Conservation (phyloP, 2,797 vertebrate genomes). For the Sciaenops ocellatus region DNA sequence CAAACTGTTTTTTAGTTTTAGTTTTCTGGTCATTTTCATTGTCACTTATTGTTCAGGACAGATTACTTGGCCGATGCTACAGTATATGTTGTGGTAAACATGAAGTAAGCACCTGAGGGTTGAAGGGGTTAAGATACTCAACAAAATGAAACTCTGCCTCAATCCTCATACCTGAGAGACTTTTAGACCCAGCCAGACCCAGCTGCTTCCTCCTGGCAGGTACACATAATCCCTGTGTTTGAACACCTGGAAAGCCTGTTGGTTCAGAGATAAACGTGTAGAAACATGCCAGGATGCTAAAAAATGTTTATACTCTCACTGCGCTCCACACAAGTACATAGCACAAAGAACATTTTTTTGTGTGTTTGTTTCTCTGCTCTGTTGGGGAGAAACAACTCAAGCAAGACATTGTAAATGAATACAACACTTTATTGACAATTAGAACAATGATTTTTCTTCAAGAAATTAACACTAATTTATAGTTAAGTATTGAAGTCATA, state of each 20-base stretch:
- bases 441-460: background rate
- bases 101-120: background rate
- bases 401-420: too few species aligned
- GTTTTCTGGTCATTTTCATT: too few species aligned
- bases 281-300: conserved; percentile 37
- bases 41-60: too few species aligned
- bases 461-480: background rate
- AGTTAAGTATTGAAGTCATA: too few species aligned
- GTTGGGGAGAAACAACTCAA: too few species aligned
- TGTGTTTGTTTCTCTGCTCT: background rate
- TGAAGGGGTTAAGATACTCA: conserved; percentile 4
- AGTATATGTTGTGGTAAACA: background rate
- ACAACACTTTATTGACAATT: too few species aligned
- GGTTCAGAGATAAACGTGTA: conserved; percentile 53
- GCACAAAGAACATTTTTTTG: background rate
- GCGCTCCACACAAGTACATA: background rate
- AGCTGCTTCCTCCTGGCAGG: conserved; percentile 48
- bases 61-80: too few species aligned
- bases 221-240: conserved; percentile 40
- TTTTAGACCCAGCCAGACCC: conserved; percentile 1
- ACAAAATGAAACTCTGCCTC: conserved; percentile 8
- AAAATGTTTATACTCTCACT: conserved; percentile 22
- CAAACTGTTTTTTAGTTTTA: too few species aligned
- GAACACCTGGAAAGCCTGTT: conserved; percentile 59
- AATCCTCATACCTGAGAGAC: conserved; percentile 15